These are phyloP conservation scores for Syngnathus typhle DNA, from an alignment of 2,113 vertebrate genomes.

Conservation along the genomic window DNA sequence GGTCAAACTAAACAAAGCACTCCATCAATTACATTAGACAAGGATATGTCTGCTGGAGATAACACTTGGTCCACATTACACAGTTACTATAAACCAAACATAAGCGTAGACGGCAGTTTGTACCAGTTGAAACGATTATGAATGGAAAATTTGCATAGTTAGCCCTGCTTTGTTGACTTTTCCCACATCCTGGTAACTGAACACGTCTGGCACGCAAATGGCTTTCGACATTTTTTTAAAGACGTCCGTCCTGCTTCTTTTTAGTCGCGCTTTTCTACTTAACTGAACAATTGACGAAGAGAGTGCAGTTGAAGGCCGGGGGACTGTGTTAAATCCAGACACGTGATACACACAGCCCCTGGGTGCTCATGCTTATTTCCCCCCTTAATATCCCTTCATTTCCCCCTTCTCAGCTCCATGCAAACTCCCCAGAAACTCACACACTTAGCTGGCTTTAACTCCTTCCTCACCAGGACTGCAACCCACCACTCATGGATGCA, in stretches of 20 bases:
- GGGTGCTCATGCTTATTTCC: conserved; percentile 51
- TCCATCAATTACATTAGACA: not conserved
- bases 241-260: not conserved
- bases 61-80: not conserved
- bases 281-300: conserved; percentile 44
- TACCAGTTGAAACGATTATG: not conserved
- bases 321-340: conserved; percentile 55
- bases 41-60: not conserved
- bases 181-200: not conserved
- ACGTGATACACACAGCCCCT: conserved; percentile 53
- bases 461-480: conserved; percentile 50
- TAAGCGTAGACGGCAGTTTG: not conserved
- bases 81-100: not conserved
- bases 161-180: not conserved
- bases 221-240: not conserved
- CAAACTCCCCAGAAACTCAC: conserved; percentile 49
- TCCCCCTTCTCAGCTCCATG: conserved; percentile 48
- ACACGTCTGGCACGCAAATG: not conserved
- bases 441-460: conserved; percentile 58
- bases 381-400: conserved; percentile 66
- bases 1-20: not conserved
- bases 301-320: conserved; percentile 47
- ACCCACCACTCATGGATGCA: conserved; percentile 32
- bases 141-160: not conserved
- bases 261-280: conserved; percentile 35